These are phyloP conservation scores for Geotrupes spiniger DNA, from an alignment of 2,888 invertebrate genomes.

Conservation along the genomic window DNA sequence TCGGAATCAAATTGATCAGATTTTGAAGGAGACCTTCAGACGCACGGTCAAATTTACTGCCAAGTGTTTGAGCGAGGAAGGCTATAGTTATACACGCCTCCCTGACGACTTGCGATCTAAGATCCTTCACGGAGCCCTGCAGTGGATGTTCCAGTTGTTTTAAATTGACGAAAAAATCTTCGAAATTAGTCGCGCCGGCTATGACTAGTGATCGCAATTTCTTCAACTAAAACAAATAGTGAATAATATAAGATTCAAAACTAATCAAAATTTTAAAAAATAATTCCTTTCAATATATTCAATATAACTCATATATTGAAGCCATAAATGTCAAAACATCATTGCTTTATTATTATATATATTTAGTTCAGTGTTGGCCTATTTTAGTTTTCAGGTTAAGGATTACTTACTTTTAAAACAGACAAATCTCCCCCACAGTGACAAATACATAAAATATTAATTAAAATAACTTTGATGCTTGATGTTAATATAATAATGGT, in stretches of 20 bases:
- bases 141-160: conserved; percentile 79
- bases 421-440: too few species aligned
- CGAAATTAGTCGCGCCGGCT: conserved; percentile 69
- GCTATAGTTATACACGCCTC: conserved; percentile 96
- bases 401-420: too few species aligned
- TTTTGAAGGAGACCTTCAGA: conserved; percentile 79
- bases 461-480: too few species aligned
- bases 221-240: conserved; percentile 78
- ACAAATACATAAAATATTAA: too few species aligned
- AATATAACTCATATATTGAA: too few species aligned
- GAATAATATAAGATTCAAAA: too few species aligned
- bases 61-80: conserved; percentile 81
- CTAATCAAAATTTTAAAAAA: too few species aligned
- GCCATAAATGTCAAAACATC: too few species aligned
- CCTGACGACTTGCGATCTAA: conserved; percentile 88
- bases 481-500: neutral
- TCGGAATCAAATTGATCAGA: conserved; percentile 88
- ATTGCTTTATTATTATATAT: too few species aligned
- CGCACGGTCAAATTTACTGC: conserved; percentile 81
- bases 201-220: conserved; percentile 79
- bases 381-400: too few species aligned
- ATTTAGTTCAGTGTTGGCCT: too few species aligned
- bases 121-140: conserved; percentile 78
- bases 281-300: too few species aligned
- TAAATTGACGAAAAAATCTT: conserved; percentile 73